phyloP scores from a whole-genome alignment of 1,140 invertebrate species.

The Apis laboriosa region DNA sequence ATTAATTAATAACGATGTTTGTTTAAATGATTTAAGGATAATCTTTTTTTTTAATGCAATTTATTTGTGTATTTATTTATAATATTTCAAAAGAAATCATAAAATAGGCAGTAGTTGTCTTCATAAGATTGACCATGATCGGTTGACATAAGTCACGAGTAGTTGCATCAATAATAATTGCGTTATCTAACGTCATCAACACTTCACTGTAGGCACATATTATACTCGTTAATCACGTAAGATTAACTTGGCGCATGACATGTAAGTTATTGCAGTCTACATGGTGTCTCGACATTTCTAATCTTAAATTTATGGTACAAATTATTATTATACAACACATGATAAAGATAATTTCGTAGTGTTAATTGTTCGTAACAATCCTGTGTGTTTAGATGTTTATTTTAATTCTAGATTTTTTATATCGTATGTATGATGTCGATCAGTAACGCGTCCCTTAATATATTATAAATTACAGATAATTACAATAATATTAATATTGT shows the following conservation, averaged over 20 bases:
- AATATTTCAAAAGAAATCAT: neutral
- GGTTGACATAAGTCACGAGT: conserved; percentile 1
- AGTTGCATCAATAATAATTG: conserved; percentile 15
- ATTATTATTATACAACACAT: neutral
- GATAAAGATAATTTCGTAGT: neutral
- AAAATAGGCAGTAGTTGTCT: neutral
- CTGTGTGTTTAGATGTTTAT: neutral
- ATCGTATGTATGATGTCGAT: neutral
- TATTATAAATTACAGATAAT: no score
- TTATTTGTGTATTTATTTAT: neutral
- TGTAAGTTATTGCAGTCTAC: conserved; percentile 12
- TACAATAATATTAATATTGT: no score
- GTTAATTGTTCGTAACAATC: neutral
- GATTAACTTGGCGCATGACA: neutral
- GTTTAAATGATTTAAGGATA: neutral
- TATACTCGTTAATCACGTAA: conserved; percentile 14
- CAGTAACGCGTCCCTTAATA: no score
- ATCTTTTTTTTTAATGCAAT: neutral
- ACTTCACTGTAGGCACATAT: conserved; percentile 2
- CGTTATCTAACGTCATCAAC: conserved; percentile 17
- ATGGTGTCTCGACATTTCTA: neutral
- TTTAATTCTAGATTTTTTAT: neutral
- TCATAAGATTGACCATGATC: neutral
- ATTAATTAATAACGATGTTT: neutral
- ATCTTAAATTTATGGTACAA: conserved; percentile 4